Evolutionary conservation across 2,113 vertebrate species (phyloP), one percentile per base, ranked within the genome.

Genomic region (Pluvianellus socialis): DNA sequence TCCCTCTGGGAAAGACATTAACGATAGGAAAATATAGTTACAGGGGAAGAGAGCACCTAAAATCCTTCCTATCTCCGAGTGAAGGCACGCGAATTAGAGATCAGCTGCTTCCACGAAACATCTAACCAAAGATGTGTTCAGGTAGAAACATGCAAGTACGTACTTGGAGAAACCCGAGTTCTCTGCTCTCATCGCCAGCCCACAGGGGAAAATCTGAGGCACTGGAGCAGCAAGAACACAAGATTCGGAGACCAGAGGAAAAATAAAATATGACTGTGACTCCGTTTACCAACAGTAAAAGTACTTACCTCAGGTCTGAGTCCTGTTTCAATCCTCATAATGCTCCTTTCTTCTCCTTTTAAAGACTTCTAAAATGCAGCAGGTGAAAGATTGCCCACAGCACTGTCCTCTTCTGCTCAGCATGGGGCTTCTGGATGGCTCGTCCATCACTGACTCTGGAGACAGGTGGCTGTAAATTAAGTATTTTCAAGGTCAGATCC

Each of bases 301-400:
- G 45, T 7, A 49, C n/a, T 71, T 53, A 53, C 50, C 32, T 82
- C 1, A 0, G 3, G 2, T 40, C 33, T 4, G 18, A 47, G 40
- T 24, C 22, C 15, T 49, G 19, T 65, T 81, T 72, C 8, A 24
- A 28, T 24, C 45, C 30, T 55, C 3, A 2, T 16, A 72, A 33
- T 11, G 8, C 15, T 67, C 0, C 0, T 0, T 56, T 62, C 27
- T 61, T 73, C 9, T 52, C 21, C 63, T 86, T 66, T 55, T 21
- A 82, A 47, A 71, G 26, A 35, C 3, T 55, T 82, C 16, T 42
- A 30, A 53, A 77, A 61, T 9, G 35, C 16, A 26, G 28, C 32
- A 66, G 0, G 0, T 18, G 45, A 67, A 79, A 52, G 13, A 7
- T 44, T 62, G 9, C 26, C 10, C 32, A 12, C 26, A 73, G 40